Evolutionary conservation across 1,140 invertebrate genomes (phyloP).

Genomic region (Caenorhabditis briggsae): DNA sequence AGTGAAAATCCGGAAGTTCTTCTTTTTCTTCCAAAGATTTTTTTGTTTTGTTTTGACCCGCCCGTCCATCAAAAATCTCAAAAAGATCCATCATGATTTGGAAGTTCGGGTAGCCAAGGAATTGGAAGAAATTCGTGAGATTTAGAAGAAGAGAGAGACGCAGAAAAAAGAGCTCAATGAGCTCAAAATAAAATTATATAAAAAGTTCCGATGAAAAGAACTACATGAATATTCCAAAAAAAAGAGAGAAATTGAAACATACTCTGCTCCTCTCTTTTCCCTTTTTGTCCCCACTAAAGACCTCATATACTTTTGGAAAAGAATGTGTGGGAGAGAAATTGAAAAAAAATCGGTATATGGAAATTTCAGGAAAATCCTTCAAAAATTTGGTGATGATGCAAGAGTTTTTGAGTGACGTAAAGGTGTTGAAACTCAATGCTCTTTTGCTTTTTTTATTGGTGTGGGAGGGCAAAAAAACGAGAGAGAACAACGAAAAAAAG

Average conservation of each 20-base stretch:
- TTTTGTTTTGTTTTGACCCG: too few species aligned
- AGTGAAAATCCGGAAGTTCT: background rate
- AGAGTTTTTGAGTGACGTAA: background rate
- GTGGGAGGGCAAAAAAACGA: background rate
- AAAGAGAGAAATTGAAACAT: conserved; percentile 21
- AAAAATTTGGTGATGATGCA: background rate
- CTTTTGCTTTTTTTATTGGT: conserved; percentile 12
- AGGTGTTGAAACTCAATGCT: conserved; percentile 39
- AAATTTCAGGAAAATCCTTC: background rate
- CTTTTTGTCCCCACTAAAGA: background rate
- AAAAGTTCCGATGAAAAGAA: conserved; percentile 12
- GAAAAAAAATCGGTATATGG: background rate
- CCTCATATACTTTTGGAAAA: conserved; percentile 42
- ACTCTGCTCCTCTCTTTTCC: background rate
- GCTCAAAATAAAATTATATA: background rate
- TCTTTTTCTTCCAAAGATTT: background rate
- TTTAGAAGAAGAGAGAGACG: background rate
- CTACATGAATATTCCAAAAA: background rate
- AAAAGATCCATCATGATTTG: background rate
- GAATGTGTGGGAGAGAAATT: conserved; percentile 42
- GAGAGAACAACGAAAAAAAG: too few species aligned
- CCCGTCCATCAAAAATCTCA: background rate
- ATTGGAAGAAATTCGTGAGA: too few species aligned
- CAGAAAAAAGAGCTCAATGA: background rate
- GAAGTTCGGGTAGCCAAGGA: too few species aligned